Evolutionary conservation across 2,113 vertebrate genomes (phyloP).

Genomic region (Odontesthes bonariensis): DNA sequence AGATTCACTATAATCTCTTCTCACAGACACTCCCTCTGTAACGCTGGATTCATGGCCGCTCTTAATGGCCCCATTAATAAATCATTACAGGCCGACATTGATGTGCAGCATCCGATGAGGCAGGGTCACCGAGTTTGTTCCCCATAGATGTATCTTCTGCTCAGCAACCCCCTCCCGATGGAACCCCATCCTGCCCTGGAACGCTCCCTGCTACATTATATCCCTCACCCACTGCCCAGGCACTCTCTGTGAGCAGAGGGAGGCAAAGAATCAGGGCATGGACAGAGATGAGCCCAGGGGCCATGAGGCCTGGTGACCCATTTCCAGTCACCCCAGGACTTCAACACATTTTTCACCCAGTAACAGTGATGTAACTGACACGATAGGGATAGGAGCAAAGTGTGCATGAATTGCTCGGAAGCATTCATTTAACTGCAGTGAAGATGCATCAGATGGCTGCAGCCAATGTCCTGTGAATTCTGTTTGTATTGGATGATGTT

Average conservation of each 20-base stretch:
- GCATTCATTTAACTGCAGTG: not conserved
- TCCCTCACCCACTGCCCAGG: constrained; percentile 52
- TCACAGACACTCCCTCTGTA: constrained; percentile 18
- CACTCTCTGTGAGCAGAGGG: constrained; percentile 18
- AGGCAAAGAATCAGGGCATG: constrained; percentile 30
- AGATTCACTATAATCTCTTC: not conserved
- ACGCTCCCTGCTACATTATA: constrained; percentile 17
- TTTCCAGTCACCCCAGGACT: constrained; percentile 23
- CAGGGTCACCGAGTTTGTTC: constrained; percentile 54
- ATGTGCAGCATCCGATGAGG: constrained; percentile 24
- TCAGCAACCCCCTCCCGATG: constrained; percentile 29
- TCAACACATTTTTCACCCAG: not conserved
- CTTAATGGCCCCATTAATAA: constrained; percentile 71
- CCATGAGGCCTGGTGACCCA: constrained; percentile 46
- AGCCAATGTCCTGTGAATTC: not conserved
- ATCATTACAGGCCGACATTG: constrained; percentile 57
- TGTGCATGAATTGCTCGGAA: not conserved
- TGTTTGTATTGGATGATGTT: not conserved
- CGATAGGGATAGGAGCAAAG: not conserved
- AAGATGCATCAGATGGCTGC: not conserved
- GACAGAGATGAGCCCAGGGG: constrained; percentile 33
- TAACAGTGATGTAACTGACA: constrained; percentile 14
- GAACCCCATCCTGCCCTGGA: constrained; percentile 27
- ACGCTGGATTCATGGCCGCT: constrained; percentile 43
- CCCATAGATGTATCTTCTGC: constrained; percentile 21